Evolutionary conservation across 2,797 vertebrate genomes (phyloP).

Genomic region (Miichthys miiuy): DNA sequence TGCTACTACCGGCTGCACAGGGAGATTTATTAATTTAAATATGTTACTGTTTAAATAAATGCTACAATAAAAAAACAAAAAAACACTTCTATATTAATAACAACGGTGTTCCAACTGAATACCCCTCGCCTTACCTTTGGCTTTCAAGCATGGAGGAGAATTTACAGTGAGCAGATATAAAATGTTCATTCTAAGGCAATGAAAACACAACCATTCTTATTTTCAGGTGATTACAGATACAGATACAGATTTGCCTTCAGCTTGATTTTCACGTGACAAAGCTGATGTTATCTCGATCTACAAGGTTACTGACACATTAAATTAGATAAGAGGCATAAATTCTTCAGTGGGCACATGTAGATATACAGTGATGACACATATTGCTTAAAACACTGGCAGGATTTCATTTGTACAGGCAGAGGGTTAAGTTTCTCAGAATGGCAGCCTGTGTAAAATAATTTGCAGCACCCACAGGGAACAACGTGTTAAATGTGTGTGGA

Average conservation of each 20-base stretch:
- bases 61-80: neutral
- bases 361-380: neutral
- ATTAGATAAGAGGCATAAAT: neutral
- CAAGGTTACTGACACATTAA: neutral
- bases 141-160: too few species aligned
- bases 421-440: conserved; percentile 8
- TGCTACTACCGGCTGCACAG: too few species aligned
- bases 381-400: neutral
- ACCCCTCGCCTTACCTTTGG: too few species aligned
- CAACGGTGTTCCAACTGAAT: too few species aligned
- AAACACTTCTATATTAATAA: too few species aligned
- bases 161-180: too few species aligned
- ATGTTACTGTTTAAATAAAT: neutral
- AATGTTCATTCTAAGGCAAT: too few species aligned
- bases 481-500: conserved; percentile 25
- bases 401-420: neutral
- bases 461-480: conserved; percentile 1
- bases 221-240: too few species aligned
- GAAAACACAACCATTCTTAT: too few species aligned
- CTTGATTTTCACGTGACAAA: neutral
- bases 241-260: neutral
- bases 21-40: too few species aligned
- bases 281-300: neutral
- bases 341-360: neutral
- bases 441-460: conserved; percentile 41